phyloP scores from a whole-genome alignment of 2,888 invertebrate species.

The Mythimna loreyi region DNA sequence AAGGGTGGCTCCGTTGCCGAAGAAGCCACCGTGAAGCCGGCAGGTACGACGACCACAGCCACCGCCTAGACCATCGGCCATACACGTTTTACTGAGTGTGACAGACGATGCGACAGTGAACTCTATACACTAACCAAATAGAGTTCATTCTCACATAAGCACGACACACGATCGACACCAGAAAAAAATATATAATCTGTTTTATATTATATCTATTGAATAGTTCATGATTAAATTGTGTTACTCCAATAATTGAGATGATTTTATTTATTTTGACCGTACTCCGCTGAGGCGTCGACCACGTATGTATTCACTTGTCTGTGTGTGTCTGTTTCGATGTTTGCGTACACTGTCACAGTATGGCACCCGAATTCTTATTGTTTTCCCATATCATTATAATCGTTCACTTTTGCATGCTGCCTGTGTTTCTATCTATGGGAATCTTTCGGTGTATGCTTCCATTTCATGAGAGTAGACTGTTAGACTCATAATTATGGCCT shows the following conservation, averaged over 20 bases:
- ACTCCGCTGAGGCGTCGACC: slow-evolving; percentile 90
- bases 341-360: slow-evolving; percentile 88
- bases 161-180: slow-evolving; percentile 88
- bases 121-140: slow-evolving; percentile 73
- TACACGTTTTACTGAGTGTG: slow-evolving; percentile 85
- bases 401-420: slow-evolving; percentile 88
- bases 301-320: slow-evolving; percentile 90
- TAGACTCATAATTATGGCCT: slow-evolving; percentile 53
- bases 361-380: slow-evolving; percentile 82
- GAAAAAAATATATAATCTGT: slow-evolving; percentile 88
- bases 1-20: slow-evolving; percentile 92
- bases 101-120: slow-evolving; percentile 87
- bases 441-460: slow-evolving; percentile 67
- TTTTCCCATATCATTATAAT: slow-evolving; percentile 79
- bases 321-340: slow-evolving; percentile 90
- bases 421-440: slow-evolving; percentile 74
- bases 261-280: slow-evolving; percentile 90
- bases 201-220: slow-evolving; percentile 88
- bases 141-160: slow-evolving; percentile 86
- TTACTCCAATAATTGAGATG: slow-evolving; percentile 90
- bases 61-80: slow-evolving; percentile 87
- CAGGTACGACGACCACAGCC: slow-evolving; percentile 87
- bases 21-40: slow-evolving; percentile 84
- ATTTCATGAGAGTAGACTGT: slow-evolving; percentile 54
- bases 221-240: slow-evolving; percentile 91